phyloP scores from a whole-genome alignment of 2,797 vertebrate species.

The Podargus strigoides region DNA sequence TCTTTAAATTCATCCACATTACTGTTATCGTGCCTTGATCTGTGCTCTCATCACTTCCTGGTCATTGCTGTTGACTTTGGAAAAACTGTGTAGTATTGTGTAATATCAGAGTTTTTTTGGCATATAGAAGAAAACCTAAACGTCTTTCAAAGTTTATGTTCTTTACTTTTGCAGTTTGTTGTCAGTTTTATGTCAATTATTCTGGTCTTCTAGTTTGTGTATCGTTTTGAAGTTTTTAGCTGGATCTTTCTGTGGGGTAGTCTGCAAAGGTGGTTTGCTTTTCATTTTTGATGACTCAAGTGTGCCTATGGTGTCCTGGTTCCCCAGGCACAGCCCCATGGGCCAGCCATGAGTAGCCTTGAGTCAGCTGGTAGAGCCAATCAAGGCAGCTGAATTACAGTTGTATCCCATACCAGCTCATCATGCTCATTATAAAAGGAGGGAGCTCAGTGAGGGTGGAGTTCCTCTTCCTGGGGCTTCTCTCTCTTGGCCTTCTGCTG shows the following conservation, averaged over 20 bases:
- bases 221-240: not conserved
- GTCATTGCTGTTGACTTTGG: not conserved
- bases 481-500: too few species aligned
- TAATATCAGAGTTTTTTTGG: not conserved
- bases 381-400: too few species aligned
- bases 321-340: too few species aligned
- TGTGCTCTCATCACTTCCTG: not conserved
- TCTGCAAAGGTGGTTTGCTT: not conserved
- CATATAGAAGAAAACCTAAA: not conserved
- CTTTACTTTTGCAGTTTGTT: not conserved
- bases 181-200: not conserved
- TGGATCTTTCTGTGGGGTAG: not conserved
- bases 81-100: not conserved
- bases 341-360: too few species aligned
- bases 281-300: not conserved
- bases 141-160: not conserved
- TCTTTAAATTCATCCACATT: not conserved
- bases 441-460: too few species aligned
- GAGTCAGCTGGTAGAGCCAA: too few species aligned
- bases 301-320: not conserved
- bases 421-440: too few species aligned
- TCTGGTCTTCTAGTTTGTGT: not conserved
- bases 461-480: too few species aligned
- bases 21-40: not conserved
- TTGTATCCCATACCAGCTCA: too few species aligned